Base-by-base conservation (phyloP, 2,113 vertebrate species). In the Colinus virginianus region DNA sequence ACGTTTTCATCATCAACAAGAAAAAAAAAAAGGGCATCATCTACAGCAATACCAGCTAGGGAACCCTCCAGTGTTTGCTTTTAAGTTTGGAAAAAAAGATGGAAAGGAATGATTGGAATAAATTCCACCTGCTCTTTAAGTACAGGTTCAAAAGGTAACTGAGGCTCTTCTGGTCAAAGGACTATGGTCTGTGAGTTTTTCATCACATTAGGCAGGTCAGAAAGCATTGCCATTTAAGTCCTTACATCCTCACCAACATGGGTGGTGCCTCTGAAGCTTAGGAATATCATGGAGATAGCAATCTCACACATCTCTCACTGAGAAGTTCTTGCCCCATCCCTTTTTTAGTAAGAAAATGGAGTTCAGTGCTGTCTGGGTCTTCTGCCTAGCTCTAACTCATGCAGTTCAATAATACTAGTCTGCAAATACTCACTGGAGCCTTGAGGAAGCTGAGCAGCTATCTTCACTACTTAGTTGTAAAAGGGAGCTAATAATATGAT, bases 51-150 rank as follows among this genome's bases (percentile, higher is more conserved):
- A 36, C 75, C 71, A 83, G 81, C 68, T 69, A 61, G 40, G 23
- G 19, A 5, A 28, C 42, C 59, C 87, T 87, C 51, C 0, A 22
- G 2, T 0, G 0, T 42, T 94, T 92, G 46, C 69, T 90, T 87
- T 87, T 74, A 68, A 87, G 78, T 62, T 87, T 12, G 59, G 75
- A 76, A 74, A 43, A 86, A 87, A 77, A 89, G 30, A 18, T 12
- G 40, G 40, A 30, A 36, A 68, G 38, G 74, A 68, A 90, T 0
- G 0, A 26, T 0, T 8, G 30, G 42, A 82, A 92, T 89, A 83
- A 91, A 90, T 75, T 79, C 84, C 87, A 92, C 76, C 75, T 94
- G 82, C 72, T 30, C 3, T 67, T 95, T 63, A 23, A 92, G 51
- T 81, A 87, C 49, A 59, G 5, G 26, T 78, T 95, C 64, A 82